Conservation (phyloP, 2,113 vertebrate species). For the Barbus barbus region DNA sequence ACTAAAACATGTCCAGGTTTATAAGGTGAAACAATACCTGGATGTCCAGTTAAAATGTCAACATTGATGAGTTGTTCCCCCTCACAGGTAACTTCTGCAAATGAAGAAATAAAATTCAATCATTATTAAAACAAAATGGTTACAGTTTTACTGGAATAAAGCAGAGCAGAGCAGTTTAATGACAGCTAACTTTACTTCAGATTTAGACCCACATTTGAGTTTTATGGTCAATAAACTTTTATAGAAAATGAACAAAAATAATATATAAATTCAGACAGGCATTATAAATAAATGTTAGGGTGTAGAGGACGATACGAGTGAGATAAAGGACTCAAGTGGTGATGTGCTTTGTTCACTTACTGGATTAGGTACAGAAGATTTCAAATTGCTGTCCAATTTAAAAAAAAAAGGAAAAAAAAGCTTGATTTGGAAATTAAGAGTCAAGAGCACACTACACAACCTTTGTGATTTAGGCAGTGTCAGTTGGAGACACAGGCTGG, state of each 20-base stretch:
- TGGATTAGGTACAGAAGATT: no score
- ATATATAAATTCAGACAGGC: not conserved
- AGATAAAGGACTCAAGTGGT: no score
- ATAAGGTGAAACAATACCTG: not conserved
- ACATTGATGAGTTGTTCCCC: conserved; percentile 14
- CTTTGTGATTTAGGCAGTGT: no score
- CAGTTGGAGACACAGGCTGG: no score
- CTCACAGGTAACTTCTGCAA: not conserved
- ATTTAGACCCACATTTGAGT: not conserved
- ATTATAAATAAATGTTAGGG: no score
- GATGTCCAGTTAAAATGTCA: conserved; percentile 4
- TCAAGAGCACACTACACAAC: no score
- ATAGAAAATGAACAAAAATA: no score
- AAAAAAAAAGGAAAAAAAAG: no score
- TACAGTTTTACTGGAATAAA: not conserved
- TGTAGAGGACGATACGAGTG: no score
- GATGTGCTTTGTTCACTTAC: no score
- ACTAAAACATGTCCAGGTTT: conserved; percentile 71
- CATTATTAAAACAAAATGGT: not conserved
- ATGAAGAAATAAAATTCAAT: not conserved
- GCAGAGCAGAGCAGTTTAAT: not conserved
- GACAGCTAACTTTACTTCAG: not conserved
- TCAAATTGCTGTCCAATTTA: no score
- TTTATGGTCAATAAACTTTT: not conserved
- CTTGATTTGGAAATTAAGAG: no score